Evolutionary conservation across 1,140 invertebrate species (phyloP).

Genomic region (Leptinotarsa undecemlineata): DNA sequence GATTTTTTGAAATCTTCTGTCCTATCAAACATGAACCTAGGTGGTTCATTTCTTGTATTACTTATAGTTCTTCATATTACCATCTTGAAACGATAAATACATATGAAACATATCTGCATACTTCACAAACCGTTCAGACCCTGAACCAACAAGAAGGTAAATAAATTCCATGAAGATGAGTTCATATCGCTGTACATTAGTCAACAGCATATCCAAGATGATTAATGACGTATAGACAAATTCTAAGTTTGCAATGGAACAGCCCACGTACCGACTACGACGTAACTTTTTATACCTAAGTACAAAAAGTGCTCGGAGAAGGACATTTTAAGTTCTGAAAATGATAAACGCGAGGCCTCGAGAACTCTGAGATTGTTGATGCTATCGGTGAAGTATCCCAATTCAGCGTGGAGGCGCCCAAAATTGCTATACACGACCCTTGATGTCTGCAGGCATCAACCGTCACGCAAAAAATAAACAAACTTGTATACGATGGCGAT

Average conservation of each 20-base stretch:
- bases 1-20: too few relatives aligned
- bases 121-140: too few relatives aligned
- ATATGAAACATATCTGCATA: too few relatives aligned
- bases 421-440: constrained; percentile 50
- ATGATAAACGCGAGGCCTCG: constrained; percentile 51
- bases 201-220: not conserved
- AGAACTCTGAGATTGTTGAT: constrained; percentile 53
- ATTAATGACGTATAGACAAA: constrained; percentile 1
- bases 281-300: constrained; percentile 26
- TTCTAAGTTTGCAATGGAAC: not conserved
- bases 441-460: constrained; percentile 47
- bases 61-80: too few relatives aligned
- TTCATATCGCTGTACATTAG: not conserved
- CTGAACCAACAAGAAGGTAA: too few relatives aligned
- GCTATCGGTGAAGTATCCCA: constrained; percentile 50
- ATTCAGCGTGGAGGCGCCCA: constrained; percentile 45
- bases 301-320: constrained; percentile 34
- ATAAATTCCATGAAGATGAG: not conserved
- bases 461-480: constrained; percentile 47
- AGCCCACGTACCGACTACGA: not conserved
- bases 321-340: constrained; percentile 45
- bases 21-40: too few relatives aligned
- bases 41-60: too few relatives aligned
- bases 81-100: too few relatives aligned
- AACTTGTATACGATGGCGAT: constrained; percentile 41